phyloP scores from a whole-genome alignment of 2,888 invertebrate species.

The Euproctis similis region DNA sequence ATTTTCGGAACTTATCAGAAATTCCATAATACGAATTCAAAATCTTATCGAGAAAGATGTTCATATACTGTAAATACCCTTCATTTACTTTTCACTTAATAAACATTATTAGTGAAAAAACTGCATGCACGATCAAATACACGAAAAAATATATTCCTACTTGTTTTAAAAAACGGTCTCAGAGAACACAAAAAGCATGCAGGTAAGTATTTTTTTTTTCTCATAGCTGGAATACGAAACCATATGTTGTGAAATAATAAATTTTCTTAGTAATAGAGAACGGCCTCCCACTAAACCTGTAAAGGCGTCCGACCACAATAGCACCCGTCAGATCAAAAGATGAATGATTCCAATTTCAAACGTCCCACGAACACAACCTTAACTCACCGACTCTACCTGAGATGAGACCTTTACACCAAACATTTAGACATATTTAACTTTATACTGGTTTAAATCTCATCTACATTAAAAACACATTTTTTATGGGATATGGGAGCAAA shows the following conservation, averaged over 20 bases:
- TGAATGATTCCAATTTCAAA: constrained; percentile 67
- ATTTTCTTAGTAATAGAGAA: constrained; percentile 28
- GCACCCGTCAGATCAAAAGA: constrained; percentile 71
- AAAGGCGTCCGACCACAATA: constrained; percentile 52
- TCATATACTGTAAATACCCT: too few species aligned
- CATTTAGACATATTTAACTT: constrained; percentile 17
- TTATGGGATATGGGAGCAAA: too few species aligned
- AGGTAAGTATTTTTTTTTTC: constrained; percentile 20
- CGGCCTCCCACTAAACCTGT: constrained; percentile 38
- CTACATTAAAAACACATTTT: background rate
- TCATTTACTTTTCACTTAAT: too few species aligned
- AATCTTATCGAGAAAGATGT: too few species aligned
- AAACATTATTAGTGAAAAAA: too few species aligned
- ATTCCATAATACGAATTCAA: too few species aligned
- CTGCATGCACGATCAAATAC: too few species aligned
- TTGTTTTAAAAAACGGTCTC: too few species aligned
- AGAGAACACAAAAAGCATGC: too few species aligned
- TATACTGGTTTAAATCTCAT: constrained; percentile 8
- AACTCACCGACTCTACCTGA: constrained; percentile 40
- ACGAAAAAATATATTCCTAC: too few species aligned
- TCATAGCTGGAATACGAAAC: constrained; percentile 13
- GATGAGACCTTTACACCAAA: constrained; percentile 31
- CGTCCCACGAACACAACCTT: constrained; percentile 32
- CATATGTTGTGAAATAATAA: constrained; percentile 33
- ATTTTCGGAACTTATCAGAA: too few species aligned